Base-by-base conservation (phyloP, 2,888 invertebrate genomes). In the Trimorus sp. region DNA sequence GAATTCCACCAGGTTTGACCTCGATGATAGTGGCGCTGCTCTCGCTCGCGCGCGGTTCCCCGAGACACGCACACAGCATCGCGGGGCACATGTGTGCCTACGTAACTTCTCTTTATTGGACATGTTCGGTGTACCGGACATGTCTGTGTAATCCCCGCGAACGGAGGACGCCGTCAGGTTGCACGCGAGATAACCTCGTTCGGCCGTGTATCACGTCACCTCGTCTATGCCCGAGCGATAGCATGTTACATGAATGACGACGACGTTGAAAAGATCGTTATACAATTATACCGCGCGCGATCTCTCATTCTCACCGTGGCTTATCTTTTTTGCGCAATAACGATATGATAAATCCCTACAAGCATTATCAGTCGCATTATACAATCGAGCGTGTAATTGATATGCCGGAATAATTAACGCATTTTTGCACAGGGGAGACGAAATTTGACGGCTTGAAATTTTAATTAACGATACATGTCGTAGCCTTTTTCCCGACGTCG, bases 141-240 rank as follows among this genome's bases (percentile, higher is more conserved):
- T 79, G 81, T 76, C 76, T 83, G 70, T 82, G 71, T 79, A 76
- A 75, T 82, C 71, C 82, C 56, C 71, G 75, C 70, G 45, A 73
- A 76, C 68, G 71, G 81, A 74, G 74, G 82, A 82, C 82, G 83
- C 82, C 77, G 85, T 84, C 65, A 84, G 80, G 81, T 82, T 83
- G 82, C 84, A 82, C 85, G 85, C 84, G 83, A 86, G 85, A 86
- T 85, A 86, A 86, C 79, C 84, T 83, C 85, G 83, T 83, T 85
- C 79, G 75, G 65, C 66, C 86, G 84, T 86, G 86, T 86, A 87
- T 87, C 87, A 83, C 83, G 85, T 85, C 87, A 85, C 85, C 85
- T 86, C 79, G 84, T 84, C 85, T 82, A 84, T 83, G 83, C 83
- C 83, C 82, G 84, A 84, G 85, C 84, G 87, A 86, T 86, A 85